phyloP scores from a whole-genome alignment of 37 sponge, comb jelly and placozoan species.

The Spongilla lacustris region DNA sequence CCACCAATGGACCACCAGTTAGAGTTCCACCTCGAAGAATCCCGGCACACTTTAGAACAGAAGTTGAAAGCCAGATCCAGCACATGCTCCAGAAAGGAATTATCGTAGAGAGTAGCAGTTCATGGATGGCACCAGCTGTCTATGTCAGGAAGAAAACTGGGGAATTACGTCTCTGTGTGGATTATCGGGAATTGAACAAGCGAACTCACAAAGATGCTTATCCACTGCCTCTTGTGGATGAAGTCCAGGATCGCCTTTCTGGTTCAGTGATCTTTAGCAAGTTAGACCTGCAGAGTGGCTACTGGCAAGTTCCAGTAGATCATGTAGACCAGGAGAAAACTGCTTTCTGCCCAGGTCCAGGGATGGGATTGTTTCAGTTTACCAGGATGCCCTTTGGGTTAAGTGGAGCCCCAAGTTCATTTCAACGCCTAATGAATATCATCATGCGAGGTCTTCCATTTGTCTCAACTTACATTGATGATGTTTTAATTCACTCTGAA shows the following conservation, averaged over 20 bases:
- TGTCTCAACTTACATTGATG: slow-evolving; percentile 53
- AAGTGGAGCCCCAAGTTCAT: slow-evolving; percentile 53
- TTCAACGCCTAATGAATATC: slow-evolving; percentile 62
- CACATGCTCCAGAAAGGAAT: slow-evolving; percentile 45
- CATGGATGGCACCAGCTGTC: slow-evolving; percentile 42
- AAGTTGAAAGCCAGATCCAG: slow-evolving; percentile 32
- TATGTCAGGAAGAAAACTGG: slow-evolving; percentile 16
- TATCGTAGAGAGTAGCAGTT: slow-evolving; percentile 30
- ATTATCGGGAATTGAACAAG: slow-evolving; percentile 14
- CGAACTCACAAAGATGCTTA: slow-evolving; percentile 5
- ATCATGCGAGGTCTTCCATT: slow-evolving; percentile 53
- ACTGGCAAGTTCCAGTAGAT: slow-evolving; percentile 66
- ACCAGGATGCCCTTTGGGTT: slow-evolving; percentile 53
- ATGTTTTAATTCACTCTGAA: slow-evolving; percentile 39
- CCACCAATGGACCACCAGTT: slow-evolving; percentile 10
- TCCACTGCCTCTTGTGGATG: slow-evolving; percentile 48
- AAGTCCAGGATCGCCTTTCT: slow-evolving; percentile 47
- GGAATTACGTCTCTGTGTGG: background rate
- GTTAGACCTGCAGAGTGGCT: slow-evolving; percentile 51
- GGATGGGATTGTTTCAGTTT: slow-evolving; percentile 68
- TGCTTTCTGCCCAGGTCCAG: slow-evolving; percentile 62
- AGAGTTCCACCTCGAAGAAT: slow-evolving; percentile 47
- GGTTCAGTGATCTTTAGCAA: slow-evolving; percentile 37
- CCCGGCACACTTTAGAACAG: slow-evolving; percentile 34
- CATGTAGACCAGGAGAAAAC: slow-evolving; percentile 39